Evolutionary conservation across 2,888 invertebrate genomes (phyloP).

Genomic region (Drosophila atripex): DNA sequence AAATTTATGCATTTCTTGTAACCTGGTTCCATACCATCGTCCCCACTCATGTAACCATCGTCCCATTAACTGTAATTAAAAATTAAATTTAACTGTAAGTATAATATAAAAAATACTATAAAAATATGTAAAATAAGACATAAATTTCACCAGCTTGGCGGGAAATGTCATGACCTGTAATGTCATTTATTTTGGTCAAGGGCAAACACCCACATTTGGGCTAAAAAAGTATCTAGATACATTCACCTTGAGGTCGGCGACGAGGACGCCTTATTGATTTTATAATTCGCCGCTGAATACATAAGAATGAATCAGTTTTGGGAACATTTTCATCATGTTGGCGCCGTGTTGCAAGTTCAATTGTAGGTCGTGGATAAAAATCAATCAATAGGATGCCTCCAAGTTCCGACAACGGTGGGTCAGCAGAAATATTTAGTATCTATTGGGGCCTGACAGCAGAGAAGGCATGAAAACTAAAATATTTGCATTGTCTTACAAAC

Average conservation of each 20-base stretch:
- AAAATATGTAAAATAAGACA: background rate
- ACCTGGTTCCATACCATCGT: too few species aligned
- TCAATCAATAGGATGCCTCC: background rate
- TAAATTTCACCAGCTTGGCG: conserved; percentile 18
- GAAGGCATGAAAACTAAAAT: conserved; percentile 43
- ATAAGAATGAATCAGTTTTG: conserved; percentile 34
- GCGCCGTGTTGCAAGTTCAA: conserved; percentile 65
- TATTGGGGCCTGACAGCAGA: conserved; percentile 64
- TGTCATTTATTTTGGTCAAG: conserved; percentile 12
- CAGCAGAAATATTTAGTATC: conserved; percentile 59
- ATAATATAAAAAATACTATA: background rate
- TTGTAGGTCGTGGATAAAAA: conserved; percentile 66
- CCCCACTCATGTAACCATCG: too few species aligned
- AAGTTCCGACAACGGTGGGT: conserved; percentile 40
- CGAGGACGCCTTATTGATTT: conserved; percentile 62
- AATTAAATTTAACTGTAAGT: conserved; percentile 32
- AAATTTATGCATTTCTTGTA: too few species aligned
- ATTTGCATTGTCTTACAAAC: conserved; percentile 36
- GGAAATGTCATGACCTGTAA: background rate
- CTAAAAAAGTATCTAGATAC: conserved; percentile 21
- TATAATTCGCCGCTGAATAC: conserved; percentile 6
- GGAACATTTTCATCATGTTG: conserved; percentile 39
- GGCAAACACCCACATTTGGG: conserved; percentile 16
- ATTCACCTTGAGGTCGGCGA: conserved; percentile 45
- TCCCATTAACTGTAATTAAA: too few species aligned